Base-by-base conservation (phyloP, 1,140 invertebrate species). In the Melanaphis sacchari region DNA sequence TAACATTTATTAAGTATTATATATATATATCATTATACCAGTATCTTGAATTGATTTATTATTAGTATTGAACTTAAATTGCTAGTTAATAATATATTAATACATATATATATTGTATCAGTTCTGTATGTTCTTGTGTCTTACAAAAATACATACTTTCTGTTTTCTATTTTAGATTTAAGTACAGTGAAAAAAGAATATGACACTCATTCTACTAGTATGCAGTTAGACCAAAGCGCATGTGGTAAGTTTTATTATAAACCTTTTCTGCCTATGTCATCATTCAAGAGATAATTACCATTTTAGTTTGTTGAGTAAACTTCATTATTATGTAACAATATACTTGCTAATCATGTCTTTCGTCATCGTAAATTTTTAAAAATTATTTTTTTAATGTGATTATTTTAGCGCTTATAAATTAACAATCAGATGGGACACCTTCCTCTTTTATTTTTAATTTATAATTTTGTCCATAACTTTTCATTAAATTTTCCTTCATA, bases 351-450 rank as follows among this genome's bases (percentile, higher is more conserved):
- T 82, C 41, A 81, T 36, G 76, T 41, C 3, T 82, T 82, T 82
- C 24, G 31, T 84, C 24, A 38, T 49, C 40, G 31, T 49, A 46
- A 38, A 46, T 40, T 90, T 46, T 76, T 46, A 92, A n/a, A 22
- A 49, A 43, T 54, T 59, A 59, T 54, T 90, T 59, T 90, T 90
- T 40, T 90, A 40, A n/a, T 92, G 91, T 92, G 91, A 92, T 84
- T 82, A 92, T 36, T 92, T 92, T 92, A 84, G 91, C n/a, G 91
- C 40, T 92, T 81, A n/a, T 92, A 84, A 92, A 92, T 92, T 92
- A 92, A 92, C 91, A 92, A 92, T 92, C 91, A 92, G 91, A 92
- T 92, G 91, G 91, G 91, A 92, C 91, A 92, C 91, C 91, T 92
- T 92, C 91, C 91, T 92, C 91, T 92, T 92, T 92, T 49, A 84